Evolutionary conservation across 2,113 vertebrate species (phyloP).

Genomic region (Lichenostomus cassidix): DNA sequence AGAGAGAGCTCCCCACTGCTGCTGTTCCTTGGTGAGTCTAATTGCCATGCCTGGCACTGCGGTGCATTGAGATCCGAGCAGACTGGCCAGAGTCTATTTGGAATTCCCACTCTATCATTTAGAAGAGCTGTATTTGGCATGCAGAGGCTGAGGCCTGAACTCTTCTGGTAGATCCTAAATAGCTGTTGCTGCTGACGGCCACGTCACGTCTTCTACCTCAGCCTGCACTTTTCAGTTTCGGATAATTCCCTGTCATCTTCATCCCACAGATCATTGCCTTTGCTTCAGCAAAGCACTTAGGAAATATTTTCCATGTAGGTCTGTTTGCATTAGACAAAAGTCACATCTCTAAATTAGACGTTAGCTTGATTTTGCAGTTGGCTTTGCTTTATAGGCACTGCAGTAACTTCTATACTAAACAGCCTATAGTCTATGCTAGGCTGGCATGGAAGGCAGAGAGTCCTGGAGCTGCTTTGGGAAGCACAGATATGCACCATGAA

Average conservation of each 20-base stretch:
- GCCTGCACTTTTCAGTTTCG: constrained; percentile 13
- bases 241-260: constrained; percentile 45
- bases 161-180: constrained; percentile 45
- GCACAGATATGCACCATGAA: not conserved
- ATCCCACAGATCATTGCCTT: constrained; percentile 18
- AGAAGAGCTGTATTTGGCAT: constrained; percentile 54
- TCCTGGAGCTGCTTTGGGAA: not conserved
- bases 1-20: not conserved
- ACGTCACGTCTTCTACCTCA: constrained; percentile 26
- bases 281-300: not conserved
- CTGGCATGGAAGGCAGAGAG: not conserved
- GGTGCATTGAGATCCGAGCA: constrained; percentile 12
- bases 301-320: not conserved
- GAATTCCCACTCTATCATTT: constrained; percentile 71
- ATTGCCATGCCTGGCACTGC: not conserved
- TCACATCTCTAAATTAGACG: not conserved
- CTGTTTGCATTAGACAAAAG: not conserved
- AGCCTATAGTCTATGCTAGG: too few species aligned
- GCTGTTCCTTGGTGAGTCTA: not conserved
- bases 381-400: not conserved
- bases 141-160: not conserved
- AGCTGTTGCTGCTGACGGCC: constrained; percentile 42
- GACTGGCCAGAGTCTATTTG: constrained; percentile 25
- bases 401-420: not conserved
- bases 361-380: not conserved